phyloP scores from a whole-genome alignment of 2,888 invertebrate genomes.

The Sympetrum striolatum region DNA sequence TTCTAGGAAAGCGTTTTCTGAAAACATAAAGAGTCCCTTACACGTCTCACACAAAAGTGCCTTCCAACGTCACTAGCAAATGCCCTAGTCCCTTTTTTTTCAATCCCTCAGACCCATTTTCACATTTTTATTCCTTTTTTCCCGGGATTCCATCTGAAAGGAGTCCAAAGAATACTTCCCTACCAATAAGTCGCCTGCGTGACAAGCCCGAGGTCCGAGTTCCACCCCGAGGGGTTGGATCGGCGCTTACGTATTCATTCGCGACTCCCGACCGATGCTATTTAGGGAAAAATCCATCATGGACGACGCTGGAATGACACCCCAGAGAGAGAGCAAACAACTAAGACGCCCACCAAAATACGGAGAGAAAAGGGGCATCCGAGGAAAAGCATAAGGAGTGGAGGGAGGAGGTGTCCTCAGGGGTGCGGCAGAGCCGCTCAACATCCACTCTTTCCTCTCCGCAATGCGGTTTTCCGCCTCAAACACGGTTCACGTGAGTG shows the following conservation, averaged over 20 bases:
- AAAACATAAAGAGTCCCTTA: no score
- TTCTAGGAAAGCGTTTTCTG: no score
- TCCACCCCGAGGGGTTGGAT: not conserved
- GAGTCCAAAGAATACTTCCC: not conserved
- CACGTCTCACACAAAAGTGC: no score
- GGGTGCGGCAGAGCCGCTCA: not conserved
- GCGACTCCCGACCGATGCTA: not conserved
- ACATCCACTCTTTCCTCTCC: constrained; percentile 15
- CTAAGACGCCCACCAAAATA: not conserved
- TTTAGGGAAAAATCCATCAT: not conserved
- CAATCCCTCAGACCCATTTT: no score
- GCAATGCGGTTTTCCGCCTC: constrained; percentile 35
- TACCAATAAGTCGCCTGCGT: not conserved
- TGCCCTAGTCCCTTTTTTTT: no score
- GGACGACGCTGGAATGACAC: not conserved
- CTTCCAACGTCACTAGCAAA: no score
- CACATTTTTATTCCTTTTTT: no score
- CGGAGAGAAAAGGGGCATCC: not conserved
- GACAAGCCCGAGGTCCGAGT: no score
- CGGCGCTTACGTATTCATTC: not conserved
- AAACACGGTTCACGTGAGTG: constrained; percentile 17
- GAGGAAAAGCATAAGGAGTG: not conserved
- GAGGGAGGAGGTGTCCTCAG: not conserved
- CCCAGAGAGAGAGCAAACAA: not conserved
- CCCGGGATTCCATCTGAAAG: not conserved